Conservation (phyloP, 2,797 vertebrate species). For the Rhyacichthys aspro region DNA sequence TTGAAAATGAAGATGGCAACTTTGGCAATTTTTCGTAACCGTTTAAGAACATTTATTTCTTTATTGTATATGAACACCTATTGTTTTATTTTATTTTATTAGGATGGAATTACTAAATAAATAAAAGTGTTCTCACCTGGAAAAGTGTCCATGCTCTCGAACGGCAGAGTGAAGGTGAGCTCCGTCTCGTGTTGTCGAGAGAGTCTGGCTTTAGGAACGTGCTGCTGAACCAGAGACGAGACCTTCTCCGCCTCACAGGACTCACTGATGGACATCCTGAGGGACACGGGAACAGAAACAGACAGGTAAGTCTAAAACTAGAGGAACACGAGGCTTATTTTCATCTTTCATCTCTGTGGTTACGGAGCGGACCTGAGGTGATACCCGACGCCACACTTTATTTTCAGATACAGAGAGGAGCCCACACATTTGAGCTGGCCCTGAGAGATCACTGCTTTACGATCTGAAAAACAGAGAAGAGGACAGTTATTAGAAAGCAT, state of each 20-base stretch:
- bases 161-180: constrained; percentile 88
- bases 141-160: constrained; percentile 87
- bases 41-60: no score
- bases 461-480: constrained; percentile 82
- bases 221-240: constrained; percentile 78
- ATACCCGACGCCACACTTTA: constrained; percentile 93
- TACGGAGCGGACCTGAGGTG: constrained; percentile 83
- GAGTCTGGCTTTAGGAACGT: constrained; percentile 84
- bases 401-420: constrained; percentile 92
- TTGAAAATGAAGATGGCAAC: no score
- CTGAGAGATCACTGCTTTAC: constrained; percentile 91
- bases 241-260: constrained; percentile 78
- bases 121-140: constrained; percentile 80
- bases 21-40: no score
- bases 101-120: no score
- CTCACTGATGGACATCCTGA: constrained; percentile 85
- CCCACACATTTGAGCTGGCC: constrained; percentile 90
- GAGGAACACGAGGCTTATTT: no score
- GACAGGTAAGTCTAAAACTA: neutral
- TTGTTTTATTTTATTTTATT: no score
- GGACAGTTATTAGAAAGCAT: no score
- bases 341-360: no score
- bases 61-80: no score
- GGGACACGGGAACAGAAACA: neutral
- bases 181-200: constrained; percentile 84